Evolutionary conservation across 2,888 invertebrate species (phyloP).

Genomic region (Phyto melanocephala): DNA sequence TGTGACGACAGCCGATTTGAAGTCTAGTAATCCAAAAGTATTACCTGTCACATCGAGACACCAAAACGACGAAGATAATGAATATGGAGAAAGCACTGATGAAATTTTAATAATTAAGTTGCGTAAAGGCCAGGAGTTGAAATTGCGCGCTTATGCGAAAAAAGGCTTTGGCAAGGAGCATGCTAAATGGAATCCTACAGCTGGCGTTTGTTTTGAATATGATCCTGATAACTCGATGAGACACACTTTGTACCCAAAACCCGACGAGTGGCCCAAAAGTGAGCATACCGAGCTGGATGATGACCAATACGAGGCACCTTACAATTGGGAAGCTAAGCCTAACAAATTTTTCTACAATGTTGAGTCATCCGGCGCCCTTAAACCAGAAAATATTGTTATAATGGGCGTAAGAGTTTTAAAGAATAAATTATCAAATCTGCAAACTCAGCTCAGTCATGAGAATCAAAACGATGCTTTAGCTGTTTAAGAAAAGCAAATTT

Average conservation of each 20-base stretch:
- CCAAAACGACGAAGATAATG: slow-evolving; percentile 93
- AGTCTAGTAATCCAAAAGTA: slow-evolving; percentile 93
- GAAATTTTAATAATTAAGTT: slow-evolving; percentile 88
- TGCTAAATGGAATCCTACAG: slow-evolving; percentile 99
- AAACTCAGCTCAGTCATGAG: slow-evolving; percentile 94
- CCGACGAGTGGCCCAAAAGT: slow-evolving; percentile 99
- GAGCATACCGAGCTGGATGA: slow-evolving; percentile 97
- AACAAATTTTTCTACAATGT: slow-evolving; percentile 98
- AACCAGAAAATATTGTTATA: slow-evolving; percentile 97
- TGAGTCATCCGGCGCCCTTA: slow-evolving; percentile 95
- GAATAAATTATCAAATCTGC: slow-evolving; percentile 96
- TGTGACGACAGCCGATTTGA: slow-evolving; percentile 97
- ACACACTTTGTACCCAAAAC: slow-evolving; percentile 96
- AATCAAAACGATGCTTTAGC: slow-evolving; percentile 90
- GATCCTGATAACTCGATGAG: slow-evolving; percentile 98
- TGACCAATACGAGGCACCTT: slow-evolving; percentile 94
- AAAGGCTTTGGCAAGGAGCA: slow-evolving; percentile 96
- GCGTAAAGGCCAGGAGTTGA: slow-evolving; percentile 93
- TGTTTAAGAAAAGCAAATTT: slow-evolving; percentile 69
- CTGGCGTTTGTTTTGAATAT: slow-evolving; percentile 98
- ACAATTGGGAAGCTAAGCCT: slow-evolving; percentile 96
- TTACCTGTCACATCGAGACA: slow-evolving; percentile 95
- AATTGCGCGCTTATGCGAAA: slow-evolving; percentile 96
- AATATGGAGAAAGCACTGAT: slow-evolving; percentile 93
- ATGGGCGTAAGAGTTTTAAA: slow-evolving; percentile 96